Evolutionary conservation across 2,888 invertebrate species (phyloP).

Genomic region (Macrosoma leucophasiata): DNA sequence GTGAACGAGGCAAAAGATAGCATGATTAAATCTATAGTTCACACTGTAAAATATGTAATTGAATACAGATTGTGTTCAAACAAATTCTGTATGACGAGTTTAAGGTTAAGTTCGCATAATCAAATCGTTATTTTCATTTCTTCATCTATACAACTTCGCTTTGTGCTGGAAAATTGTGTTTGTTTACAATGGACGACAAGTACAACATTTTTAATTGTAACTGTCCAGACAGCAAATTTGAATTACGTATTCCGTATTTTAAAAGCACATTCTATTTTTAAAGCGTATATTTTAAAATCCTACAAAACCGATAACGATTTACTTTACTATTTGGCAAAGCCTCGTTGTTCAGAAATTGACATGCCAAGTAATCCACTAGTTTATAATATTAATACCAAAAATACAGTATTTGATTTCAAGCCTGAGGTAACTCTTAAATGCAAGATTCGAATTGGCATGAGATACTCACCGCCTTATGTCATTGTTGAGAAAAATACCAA

Average conservation of each 20-base stretch:
- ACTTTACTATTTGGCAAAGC: neutral
- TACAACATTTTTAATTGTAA: conserved; percentile 5
- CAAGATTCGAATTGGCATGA: too few species aligned
- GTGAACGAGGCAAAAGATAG: too few species aligned
- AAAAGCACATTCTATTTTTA: conserved; percentile 1
- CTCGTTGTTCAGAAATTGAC: neutral
- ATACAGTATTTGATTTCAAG: too few species aligned
- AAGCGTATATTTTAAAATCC: neutral
- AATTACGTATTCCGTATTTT: neutral
- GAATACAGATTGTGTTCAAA: too few species aligned
- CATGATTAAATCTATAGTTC: too few species aligned
- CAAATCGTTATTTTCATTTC: conserved; percentile 1
- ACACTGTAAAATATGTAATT: too few species aligned
- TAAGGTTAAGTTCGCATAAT: neutral
- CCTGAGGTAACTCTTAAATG: too few species aligned
- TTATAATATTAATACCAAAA: too few species aligned
- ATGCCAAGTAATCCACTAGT: too few species aligned
- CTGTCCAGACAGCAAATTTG: neutral
- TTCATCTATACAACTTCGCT: neutral
- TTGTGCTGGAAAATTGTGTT: conserved; percentile 2
- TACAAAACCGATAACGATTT: neutral
- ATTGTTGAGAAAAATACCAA: too few species aligned
- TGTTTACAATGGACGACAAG: conserved; percentile 1
- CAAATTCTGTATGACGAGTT: neutral
- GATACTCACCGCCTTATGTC: too few species aligned